Percentiles rank a stretch among this genome's conserved stretches.
Conservation (phyloP, 2,888 invertebrate genomes). For the Anodontia alba region DNA sequence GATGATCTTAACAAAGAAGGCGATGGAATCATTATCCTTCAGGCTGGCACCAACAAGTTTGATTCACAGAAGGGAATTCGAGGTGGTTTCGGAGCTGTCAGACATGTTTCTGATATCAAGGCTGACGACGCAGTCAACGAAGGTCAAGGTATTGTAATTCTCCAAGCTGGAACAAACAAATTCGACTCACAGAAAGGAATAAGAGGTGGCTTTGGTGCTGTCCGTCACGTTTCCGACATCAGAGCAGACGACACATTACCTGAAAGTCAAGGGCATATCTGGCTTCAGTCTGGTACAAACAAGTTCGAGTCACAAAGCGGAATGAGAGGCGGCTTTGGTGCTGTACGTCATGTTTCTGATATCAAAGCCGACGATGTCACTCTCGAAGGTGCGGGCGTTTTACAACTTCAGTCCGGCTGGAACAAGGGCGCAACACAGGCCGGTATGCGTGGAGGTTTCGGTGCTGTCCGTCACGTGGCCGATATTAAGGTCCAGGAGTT, state of each 20-base stretch:
- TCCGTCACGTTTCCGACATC: conserved; percentile 83
- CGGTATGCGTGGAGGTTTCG: conserved; percentile 81
- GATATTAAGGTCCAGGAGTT: conserved; percentile 73
- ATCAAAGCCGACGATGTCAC: conserved; percentile 80
- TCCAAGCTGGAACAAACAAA: conserved; percentile 83
- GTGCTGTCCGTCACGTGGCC: conserved; percentile 80
- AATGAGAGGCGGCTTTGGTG: conserved; percentile 78
- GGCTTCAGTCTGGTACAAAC: conserved; percentile 83
- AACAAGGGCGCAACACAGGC: conserved; percentile 83
- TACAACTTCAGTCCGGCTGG: conserved; percentile 82
- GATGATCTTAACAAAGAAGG: conserved; percentile 79
- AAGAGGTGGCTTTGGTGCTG: conserved; percentile 74
- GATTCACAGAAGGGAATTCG: conserved; percentile 82
- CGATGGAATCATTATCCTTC: conserved; percentile 79
- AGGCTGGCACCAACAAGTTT: conserved; percentile 82
- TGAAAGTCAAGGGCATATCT: conserved; percentile 78
- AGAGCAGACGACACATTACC: conserved; percentile 77
- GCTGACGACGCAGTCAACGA: conserved; percentile 78
- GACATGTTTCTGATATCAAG: conserved; percentile 83
- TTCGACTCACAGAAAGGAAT: conserved; percentile 82
- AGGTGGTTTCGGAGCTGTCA: conserved; percentile 72
- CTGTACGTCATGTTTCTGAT: conserved; percentile 82
- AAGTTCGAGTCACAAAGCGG: conserved; percentile 82
- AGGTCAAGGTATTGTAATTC: conserved; percentile 78
- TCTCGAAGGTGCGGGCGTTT: conserved; percentile 75